A percentile compares a stretch with the other conserved stretches of the same genome.
Evolutionary conservation across 1,140 invertebrate species (phyloP).

Genomic region (Drosophila ambigua): DNA sequence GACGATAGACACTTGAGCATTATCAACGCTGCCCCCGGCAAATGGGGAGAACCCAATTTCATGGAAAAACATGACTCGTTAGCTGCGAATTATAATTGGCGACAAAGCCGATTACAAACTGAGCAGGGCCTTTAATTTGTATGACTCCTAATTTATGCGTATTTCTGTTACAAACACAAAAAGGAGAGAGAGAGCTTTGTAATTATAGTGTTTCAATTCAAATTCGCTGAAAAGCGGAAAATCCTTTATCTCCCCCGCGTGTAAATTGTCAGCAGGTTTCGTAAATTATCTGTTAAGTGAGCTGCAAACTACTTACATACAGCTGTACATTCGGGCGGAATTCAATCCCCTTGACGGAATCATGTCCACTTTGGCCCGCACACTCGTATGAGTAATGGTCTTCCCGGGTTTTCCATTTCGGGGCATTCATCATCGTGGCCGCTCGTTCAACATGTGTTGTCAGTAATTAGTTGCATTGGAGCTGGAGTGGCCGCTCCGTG

Average conservation of each 20-base stretch:
- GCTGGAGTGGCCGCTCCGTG: not conserved
- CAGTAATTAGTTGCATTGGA: slow-evolving; percentile 62
- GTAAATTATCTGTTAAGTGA: not conserved
- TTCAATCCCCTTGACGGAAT: not conserved
- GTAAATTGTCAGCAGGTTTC: too few relatives aligned
- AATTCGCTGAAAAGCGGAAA: too few relatives aligned
- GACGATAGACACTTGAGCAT: slow-evolving; percentile 33
- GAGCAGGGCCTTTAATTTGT: too few relatives aligned
- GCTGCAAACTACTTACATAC: not conserved
- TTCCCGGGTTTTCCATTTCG: slow-evolving; percentile 43
- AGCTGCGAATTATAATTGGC: too few relatives aligned
- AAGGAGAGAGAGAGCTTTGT: too few relatives aligned
- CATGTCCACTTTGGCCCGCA: slow-evolving; percentile 18
- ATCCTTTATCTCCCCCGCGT: too few relatives aligned
- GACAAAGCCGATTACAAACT: too few relatives aligned
- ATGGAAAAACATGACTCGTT: not conserved
- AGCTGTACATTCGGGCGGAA: not conserved
- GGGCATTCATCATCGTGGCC: slow-evolving; percentile 58
- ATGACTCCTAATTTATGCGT: too few relatives aligned
- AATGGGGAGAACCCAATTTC: not conserved
- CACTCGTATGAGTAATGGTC: slow-evolving; percentile 57
- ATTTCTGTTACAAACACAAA: too few relatives aligned
- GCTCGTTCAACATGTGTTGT: slow-evolving; percentile 62
- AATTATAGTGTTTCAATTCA: too few relatives aligned
- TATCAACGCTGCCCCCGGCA: slow-evolving; percentile 6